Conservation (phyloP, 2,797 vertebrate species). For the Podargus strigoides region DNA sequence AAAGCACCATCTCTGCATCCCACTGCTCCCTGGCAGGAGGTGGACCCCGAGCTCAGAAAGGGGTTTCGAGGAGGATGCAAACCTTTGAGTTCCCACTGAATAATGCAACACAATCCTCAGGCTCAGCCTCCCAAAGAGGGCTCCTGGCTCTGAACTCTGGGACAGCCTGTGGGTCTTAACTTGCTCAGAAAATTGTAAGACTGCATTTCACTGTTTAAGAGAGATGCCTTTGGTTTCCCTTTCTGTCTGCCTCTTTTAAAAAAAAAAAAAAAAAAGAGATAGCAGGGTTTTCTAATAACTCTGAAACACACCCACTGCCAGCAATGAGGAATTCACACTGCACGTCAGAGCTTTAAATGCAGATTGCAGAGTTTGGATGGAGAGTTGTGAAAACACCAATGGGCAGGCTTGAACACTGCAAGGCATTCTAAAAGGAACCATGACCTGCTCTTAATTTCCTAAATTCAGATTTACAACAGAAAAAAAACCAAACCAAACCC, state of each 20-base stretch:
- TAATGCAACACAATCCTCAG: background rate
- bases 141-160: background rate
- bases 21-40: background rate
- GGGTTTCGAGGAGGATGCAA: background rate
- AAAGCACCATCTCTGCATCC: background rate
- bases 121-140: background rate
- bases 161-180: background rate
- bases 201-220: conserved; percentile 1
- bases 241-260: background rate
- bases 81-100: background rate
- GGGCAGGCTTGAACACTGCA: background rate
- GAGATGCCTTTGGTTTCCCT: background rate
- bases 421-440: background rate
- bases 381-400: background rate
- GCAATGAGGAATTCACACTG: background rate
- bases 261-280: background rate
- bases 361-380: background rate
- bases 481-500: background rate
- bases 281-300: background rate
- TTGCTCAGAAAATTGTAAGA: conserved; percentile 3
- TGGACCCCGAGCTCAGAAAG: background rate
- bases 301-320: background rate
- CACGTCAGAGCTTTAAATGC: background rate
- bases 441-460: background rate
- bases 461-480: background rate